Base-by-base conservation (phyloP, 2,113 vertebrate species). In the Balaeniceps rex region DNA sequence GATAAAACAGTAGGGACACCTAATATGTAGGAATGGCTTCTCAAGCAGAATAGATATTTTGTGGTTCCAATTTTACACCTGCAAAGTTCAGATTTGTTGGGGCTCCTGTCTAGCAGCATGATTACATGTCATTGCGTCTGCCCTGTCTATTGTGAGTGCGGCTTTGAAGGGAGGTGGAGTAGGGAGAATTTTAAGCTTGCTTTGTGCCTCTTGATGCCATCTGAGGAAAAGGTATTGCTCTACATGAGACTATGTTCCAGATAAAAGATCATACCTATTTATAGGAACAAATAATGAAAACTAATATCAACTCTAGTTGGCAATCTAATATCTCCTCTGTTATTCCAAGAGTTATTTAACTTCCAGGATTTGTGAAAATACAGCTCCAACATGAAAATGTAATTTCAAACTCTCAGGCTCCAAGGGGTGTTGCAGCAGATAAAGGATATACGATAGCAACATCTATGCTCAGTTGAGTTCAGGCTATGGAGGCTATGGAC, bases 271-370 rank as follows among this genome's bases (percentile, higher is more conserved):
- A 94, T 96, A 47, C 15, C 84, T 95, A 95, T 96, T 96, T 95
- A 95, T 95, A 97, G 94, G 79, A 96, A 76, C 87, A 87, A 95
- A 95, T 82, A 95, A 95, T 91, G 87, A 96, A 96, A 95, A 84
- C 0, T 2, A 91, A 33, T 96, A 96, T 93, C 54, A 85, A n/a
- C 58, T 93, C 29, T 88, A 66, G 40, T 42, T 87, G 71, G 89
- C 74, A 88, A 69, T 54, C 28, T 88, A 65, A 26, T 91, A 79
- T 76, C 46, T 85, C 33, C 21, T 61, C 47, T 94, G 54, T 93
- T 95, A 74, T 90, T 96, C 25, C 54, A 86, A 60, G 33, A 84
- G 31, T 83, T 83, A 70, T 54, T 94, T 91, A 74, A 78, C 42
- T 92, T 92, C 29, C 72, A 71, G 44, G 54, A 88, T 93, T 93